phyloP scores from a whole-genome alignment of 2,113 vertebrate species.

The Petrocephalus zakoni region DNA sequence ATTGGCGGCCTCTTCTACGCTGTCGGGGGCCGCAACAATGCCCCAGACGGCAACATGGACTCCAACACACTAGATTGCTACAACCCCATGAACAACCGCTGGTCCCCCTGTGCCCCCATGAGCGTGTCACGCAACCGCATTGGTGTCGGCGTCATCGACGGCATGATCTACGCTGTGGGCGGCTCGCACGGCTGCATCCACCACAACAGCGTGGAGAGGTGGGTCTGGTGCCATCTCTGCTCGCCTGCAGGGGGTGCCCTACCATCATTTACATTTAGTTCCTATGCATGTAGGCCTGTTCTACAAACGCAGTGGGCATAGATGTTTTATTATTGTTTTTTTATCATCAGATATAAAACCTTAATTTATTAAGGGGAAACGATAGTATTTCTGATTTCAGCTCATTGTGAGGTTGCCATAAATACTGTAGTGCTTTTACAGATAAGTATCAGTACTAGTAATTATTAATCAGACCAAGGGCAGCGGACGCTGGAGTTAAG shows the following conservation, averaged over 20 bases:
- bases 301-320: not conserved
- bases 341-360: not conserved
- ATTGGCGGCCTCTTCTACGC: conserved; percentile 87
- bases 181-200: conserved; percentile 88
- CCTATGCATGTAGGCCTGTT: not conserved
- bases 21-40: conserved; percentile 83
- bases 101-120: conserved; percentile 84
- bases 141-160: conserved; percentile 84
- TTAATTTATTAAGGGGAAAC: not conserved
- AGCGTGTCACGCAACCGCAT: conserved; percentile 85
- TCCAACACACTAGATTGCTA: conserved; percentile 83
- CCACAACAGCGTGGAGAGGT: conserved; percentile 86
- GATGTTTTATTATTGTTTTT: not conserved
- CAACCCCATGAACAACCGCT: conserved; percentile 90
- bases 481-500: not conserved
- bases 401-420: not conserved
- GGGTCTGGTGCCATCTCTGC: conserved; percentile 25
- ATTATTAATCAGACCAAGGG: not conserved
- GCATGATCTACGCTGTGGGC: conserved; percentile 84
- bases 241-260: not conserved
- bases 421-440: not conserved
- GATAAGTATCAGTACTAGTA: not conserved
- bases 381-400: not conserved
- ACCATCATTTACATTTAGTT: not conserved
- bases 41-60: conserved; percentile 84